Conservation (phyloP, 2,888 invertebrate genomes). For the Megaustenia siamemsis region DNA sequence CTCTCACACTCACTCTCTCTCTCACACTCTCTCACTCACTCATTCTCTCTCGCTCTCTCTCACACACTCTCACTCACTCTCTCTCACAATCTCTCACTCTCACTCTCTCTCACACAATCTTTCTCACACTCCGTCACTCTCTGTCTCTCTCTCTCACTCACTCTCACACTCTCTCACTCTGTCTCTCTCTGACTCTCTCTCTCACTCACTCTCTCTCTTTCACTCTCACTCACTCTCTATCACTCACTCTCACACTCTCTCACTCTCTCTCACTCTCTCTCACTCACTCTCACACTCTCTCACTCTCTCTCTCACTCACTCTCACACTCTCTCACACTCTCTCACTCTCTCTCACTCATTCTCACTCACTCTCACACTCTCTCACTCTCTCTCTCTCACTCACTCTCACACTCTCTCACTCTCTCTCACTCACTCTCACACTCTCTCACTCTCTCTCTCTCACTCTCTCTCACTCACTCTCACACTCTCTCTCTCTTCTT, state of each 20-base stretch:
- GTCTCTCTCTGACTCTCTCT: not conserved
- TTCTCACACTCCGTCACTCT: too few species aligned
- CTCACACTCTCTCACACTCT: not conserved
- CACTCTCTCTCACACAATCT: too few species aligned
- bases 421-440: not conserved
- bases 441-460: not conserved
- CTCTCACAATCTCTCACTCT: too few species aligned
- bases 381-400: not conserved
- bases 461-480: conserved; percentile 1
- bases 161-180: too few species aligned
- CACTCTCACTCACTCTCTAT: too few species aligned
- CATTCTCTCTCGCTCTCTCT: too few species aligned
- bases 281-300: not conserved
- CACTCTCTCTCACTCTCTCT: not conserved
- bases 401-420: conserved; percentile 3
- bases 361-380: too few species aligned
- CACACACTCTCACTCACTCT: too few species aligned
- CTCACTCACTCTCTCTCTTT: not conserved
- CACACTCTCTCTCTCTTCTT: not conserved
- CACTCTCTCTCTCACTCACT: not conserved
- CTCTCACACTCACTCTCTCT: too few species aligned
- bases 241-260: not conserved
- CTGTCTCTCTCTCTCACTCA: too few species aligned
- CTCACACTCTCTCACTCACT: too few species aligned
- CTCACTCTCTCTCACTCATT: too few species aligned